Conservation (phyloP, 2,888 invertebrate genomes). For the Lasioglossum villosulum region DNA sequence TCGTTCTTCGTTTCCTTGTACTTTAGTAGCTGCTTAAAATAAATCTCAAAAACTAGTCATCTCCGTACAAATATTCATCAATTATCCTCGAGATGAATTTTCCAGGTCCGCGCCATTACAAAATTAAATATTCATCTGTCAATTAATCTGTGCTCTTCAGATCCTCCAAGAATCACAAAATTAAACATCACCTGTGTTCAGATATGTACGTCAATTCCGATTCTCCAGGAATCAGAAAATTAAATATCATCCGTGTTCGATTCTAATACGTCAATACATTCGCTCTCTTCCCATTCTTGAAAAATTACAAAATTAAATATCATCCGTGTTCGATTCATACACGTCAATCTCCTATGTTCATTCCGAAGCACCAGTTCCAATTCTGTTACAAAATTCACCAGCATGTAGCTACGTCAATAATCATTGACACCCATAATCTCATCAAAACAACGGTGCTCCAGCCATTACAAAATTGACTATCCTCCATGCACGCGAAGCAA, state of each 20-base stretch:
- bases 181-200: not conserved
- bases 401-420: not conserved
- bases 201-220: not conserved
- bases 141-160: not conserved
- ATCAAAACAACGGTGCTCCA: not conserved
- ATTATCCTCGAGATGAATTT: not conserved
- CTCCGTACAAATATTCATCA: too few relatives aligned
- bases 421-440: not conserved
- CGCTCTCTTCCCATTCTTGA: too few relatives aligned
- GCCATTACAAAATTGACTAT: not conserved
- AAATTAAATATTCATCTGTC: not conserved
- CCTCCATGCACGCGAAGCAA: not conserved
- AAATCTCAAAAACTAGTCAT: not conserved
- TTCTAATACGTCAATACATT: too few relatives aligned
- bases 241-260: too few relatives aligned
- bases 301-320: too few relatives aligned
- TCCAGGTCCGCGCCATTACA: not conserved
- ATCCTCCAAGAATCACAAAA: not conserved
- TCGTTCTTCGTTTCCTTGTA: not conserved
- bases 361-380: too few relatives aligned
- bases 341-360: too few relatives aligned
- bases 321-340: too few relatives aligned
- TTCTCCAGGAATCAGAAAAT: too few relatives aligned
- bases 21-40: not conserved
- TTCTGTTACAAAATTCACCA: too few relatives aligned